Percentiles rank a stretch among this genome's conserved stretches.
Evolutionary conservation across 2,797 vertebrate species (phyloP).

Genomic region (Triplophysa yarkandensis): DNA sequence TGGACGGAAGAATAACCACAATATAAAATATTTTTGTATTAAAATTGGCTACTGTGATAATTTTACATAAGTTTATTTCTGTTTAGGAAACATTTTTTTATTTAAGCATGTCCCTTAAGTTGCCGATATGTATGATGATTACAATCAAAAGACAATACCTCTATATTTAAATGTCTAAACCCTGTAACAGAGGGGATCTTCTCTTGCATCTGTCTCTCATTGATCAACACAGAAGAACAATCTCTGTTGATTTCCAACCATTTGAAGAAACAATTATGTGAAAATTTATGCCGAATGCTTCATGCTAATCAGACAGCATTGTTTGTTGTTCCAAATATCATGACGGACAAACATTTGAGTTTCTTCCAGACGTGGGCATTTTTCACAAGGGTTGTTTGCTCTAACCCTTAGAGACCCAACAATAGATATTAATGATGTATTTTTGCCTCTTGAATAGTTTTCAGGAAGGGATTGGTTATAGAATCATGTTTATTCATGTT

Average conservation of each 20-base stretch:
- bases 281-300: conserved; percentile 13
- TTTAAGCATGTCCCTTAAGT: too few species aligned
- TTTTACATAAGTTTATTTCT: too few species aligned
- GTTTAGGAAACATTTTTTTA: too few species aligned
- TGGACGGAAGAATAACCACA: too few species aligned
- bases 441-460: background rate
- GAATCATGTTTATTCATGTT: background rate
- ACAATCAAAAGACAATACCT: background rate
- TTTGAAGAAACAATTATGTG: conserved; percentile 5
- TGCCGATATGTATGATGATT: too few species aligned
- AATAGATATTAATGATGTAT: background rate
- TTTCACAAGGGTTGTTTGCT: conserved; percentile 7
- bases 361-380: conserved; percentile 13
- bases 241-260: conserved; percentile 24
- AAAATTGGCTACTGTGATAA: too few species aligned
- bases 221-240: background rate
- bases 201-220: conserved; percentile 10
- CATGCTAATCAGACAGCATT: conserved; percentile 35
- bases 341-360: conserved; percentile 13
- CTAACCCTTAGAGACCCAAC: background rate
- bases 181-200: background rate
- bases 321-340: conserved; percentile 42
- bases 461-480: background rate
- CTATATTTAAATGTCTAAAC: background rate
- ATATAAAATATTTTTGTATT: too few species aligned